These are phyloP conservation scores for Drosophila orena DNA, from an alignment of 1,140 invertebrate genomes.

Conservation along the genomic window DNA sequence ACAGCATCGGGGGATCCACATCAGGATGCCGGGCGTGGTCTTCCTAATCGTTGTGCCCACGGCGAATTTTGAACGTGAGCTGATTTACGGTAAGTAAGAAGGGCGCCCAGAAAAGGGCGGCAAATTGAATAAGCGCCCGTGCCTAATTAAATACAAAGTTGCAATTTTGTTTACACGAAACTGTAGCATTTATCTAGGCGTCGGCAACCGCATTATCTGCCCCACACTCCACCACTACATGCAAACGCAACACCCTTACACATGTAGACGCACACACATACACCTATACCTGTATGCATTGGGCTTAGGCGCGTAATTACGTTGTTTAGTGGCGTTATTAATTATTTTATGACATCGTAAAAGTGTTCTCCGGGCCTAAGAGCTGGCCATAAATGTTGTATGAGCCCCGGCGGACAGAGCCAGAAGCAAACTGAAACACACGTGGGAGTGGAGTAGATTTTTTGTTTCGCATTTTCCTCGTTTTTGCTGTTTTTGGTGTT, in stretches of 20 bases:
- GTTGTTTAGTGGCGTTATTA: slow-evolving; percentile 84
- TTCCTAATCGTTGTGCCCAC: slow-evolving; percentile 88
- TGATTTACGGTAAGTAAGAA: slow-evolving; percentile 85
- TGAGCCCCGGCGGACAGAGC: slow-evolving; percentile 30
- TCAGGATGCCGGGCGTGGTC: slow-evolving; percentile 86
- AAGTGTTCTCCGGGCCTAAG: slow-evolving; percentile 75
- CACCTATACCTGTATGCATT: slow-evolving; percentile 50
- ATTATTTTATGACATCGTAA: slow-evolving; percentile 84
- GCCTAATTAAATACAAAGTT: slow-evolving; percentile 78
- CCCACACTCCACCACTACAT: slow-evolving; percentile 5
- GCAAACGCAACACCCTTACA: background rate
- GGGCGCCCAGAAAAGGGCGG: background rate
- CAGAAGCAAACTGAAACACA: slow-evolving; percentile 4
- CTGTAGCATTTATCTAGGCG: slow-evolving; percentile 55
- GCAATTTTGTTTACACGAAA: slow-evolving; percentile 67
- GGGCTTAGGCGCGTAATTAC: slow-evolving; percentile 75
- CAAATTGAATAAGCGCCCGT: slow-evolving; percentile 68
- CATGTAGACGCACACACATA: background rate
- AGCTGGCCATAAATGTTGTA: slow-evolving; percentile 69
- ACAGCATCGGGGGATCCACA: background rate
- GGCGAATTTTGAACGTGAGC: slow-evolving; percentile 86
- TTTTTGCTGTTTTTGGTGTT: background rate
- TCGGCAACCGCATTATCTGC: slow-evolving; percentile 32
- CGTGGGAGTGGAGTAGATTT: slow-evolving; percentile 32
- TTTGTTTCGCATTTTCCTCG: slow-evolving; percentile 24